Base-by-base conservation (phyloP, 2,113 vertebrate genomes). In the Laticauda colubrina region DNA sequence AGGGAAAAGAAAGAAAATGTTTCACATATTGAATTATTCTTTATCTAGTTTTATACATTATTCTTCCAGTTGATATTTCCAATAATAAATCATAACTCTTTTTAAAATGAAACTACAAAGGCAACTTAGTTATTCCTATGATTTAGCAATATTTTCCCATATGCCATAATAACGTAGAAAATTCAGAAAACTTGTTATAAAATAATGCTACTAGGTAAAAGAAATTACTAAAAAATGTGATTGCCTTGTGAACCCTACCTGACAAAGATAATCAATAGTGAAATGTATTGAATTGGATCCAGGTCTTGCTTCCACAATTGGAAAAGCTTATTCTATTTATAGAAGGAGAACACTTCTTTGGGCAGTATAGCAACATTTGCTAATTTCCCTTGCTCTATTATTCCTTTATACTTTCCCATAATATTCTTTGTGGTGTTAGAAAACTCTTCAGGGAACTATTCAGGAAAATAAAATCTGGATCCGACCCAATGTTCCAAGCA, bases 1-100 rank as follows among this genome's bases (percentile, higher is more conserved):
- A 0, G 88, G 96, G 95, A 95, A 97, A 94, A 96, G 96, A 81
- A 81, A 96, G 92, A 93, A 95, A 95, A 55, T 88, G 96, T 95
- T 95, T 94, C 93, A 95, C 92, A 93, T 89, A 90, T 43, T 90
- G 92, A 0, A 92, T 85, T 88, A 88, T 94, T 69, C 64, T 85
- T 56, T 93, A 54, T 90, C 51, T 75, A 34, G 21, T 12, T 56
- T 90, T 88, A 91, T 56, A 90, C 4, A n/a, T 51, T 90, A 88
- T 91, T 85, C 89, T 56, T 91, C 54, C 91, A n/a, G 88, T 0
- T 91, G 15, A 89, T 34, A 93, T 23, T 93, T 15, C 43, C 85
- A 39, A 92, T 45, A 20, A 4, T 89, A 89, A 93, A 93, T 87
- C 54, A 3, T 89, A 43, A 3, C 14, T 9, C 85, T 56, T 91